Conservation (phyloP, 1,140 invertebrate genomes). For the Cydia amplana region DNA sequence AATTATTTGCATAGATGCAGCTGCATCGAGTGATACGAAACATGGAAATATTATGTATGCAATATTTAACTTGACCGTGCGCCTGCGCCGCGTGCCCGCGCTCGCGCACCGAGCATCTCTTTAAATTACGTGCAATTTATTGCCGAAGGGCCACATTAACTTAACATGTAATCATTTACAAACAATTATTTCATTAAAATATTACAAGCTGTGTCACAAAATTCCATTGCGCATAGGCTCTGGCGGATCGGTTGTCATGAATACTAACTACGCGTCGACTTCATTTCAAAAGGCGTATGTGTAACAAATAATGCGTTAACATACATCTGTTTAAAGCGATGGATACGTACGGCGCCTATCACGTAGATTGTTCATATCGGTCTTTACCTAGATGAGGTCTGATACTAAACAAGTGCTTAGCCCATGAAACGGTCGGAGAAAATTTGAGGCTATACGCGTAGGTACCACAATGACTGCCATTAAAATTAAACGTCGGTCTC, state of each 20-base stretch:
- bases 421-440: not conserved
- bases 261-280: constrained; percentile 5
- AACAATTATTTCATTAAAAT: constrained; percentile 61
- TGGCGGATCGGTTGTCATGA: constrained; percentile 16
- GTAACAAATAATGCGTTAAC: not conserved
- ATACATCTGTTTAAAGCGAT: not conserved
- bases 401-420: constrained; percentile 16
- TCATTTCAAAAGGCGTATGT: not conserved
- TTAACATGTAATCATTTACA: constrained; percentile 61
- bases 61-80: constrained; percentile 51
- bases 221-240: constrained; percentile 34
- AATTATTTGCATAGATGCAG: constrained; percentile 43
- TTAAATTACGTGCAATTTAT: constrained; percentile 66
- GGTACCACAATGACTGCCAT: constrained; percentile 15
- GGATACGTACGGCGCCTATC: not conserved
- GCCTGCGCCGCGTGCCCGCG: constrained; percentile 37
- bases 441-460: constrained; percentile 4
- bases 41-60: constrained; percentile 41
- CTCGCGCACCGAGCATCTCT: constrained; percentile 34
- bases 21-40: constrained; percentile 34
- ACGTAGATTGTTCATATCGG: not conserved
- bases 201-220: constrained; percentile 41
- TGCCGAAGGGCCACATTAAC: constrained; percentile 51
- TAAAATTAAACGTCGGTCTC: constrained; percentile 4
- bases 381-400: constrained; percentile 21